These are phyloP conservation scores for Drosophila ezoana DNA, from an alignment of 2,888 invertebrate species.

Conservation along the genomic window DNA sequence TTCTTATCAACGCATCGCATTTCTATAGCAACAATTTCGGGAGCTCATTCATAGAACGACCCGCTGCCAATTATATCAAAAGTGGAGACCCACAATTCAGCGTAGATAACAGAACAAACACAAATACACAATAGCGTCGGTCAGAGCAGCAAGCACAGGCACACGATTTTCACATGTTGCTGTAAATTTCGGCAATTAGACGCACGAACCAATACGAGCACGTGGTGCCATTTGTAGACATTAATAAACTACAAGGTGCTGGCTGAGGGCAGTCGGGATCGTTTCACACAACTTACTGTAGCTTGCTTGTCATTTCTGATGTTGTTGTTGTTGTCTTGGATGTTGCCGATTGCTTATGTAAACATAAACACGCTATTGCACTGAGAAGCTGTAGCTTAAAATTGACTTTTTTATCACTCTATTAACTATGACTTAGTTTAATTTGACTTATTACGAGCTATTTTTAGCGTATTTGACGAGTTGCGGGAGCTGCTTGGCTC, in stretches of 20 bases:
- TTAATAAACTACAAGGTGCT: conserved; percentile 10
- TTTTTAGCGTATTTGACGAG: conserved; percentile 36
- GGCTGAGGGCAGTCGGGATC: conserved; percentile 1
- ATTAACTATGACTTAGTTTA: conserved; percentile 48
- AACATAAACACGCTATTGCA: conserved; percentile 69
- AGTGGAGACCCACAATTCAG: conserved; percentile 26
- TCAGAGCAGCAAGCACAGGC: conserved; percentile 4
- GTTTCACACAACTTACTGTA: conserved; percentile 58
- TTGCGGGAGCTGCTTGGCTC: conserved; percentile 37
- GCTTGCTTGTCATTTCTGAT: conserved; percentile 57
- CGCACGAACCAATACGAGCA: conserved; percentile 38
- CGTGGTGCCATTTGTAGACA: conserved; percentile 51
- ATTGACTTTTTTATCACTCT: conserved; percentile 33
- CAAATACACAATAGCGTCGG: conserved; percentile 16
- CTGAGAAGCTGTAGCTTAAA: conserved; percentile 32
- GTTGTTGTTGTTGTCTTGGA: conserved; percentile 42
- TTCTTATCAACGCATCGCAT: conserved; percentile 52
- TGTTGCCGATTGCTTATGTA: conserved; percentile 61
- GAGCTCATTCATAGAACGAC: conserved; percentile 37
- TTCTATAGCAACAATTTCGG: conserved; percentile 18
- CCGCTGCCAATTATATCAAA: conserved; percentile 34
- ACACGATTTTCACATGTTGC: conserved; percentile 62
- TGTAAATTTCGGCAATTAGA: conserved; percentile 63
- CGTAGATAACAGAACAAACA: conserved; percentile 23
- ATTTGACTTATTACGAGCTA: conserved; percentile 38